Percentiles rank a stretch among this genome's conserved stretches.
Evolutionary conservation across 2,113 vertebrate genomes (phyloP).

Genomic region (Hippolais icterina): DNA sequence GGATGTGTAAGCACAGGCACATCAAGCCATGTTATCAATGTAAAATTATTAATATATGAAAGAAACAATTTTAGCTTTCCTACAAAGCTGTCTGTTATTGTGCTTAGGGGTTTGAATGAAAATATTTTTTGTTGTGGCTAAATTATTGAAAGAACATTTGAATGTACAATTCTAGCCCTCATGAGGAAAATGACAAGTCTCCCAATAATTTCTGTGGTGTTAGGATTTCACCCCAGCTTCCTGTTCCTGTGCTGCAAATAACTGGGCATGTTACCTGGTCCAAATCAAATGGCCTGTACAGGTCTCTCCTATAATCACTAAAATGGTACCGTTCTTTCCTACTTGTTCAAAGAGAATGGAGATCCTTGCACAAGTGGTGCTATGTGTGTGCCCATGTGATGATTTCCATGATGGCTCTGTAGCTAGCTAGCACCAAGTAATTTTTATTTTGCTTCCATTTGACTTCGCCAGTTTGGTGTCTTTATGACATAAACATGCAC

Average conservation of each 20-base stretch:
- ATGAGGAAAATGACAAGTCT: background rate
- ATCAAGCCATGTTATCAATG: background rate
- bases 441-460: background rate
- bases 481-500: background rate
- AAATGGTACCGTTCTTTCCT: background rate
- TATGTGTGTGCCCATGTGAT: background rate
- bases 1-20: background rate
- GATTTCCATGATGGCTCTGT: background rate
- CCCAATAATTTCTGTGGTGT: background rate
- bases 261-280: background rate
- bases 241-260: background rate
- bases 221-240: background rate
- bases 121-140: background rate
- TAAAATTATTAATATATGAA: background rate
- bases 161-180: background rate
- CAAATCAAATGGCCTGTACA: background rate
- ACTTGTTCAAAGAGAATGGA: background rate
- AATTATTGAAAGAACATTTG: background rate
- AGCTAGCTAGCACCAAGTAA: background rate
- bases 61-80: background rate
- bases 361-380: background rate
- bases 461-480: background rate
- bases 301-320: background rate
- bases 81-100: background rate
- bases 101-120: background rate